A percentile compares a stretch with the other conserved stretches of the same genome.
Evolutionary conservation across 2,797 vertebrate genomes (phyloP).

Genomic region (Anas bahamensis): DNA sequence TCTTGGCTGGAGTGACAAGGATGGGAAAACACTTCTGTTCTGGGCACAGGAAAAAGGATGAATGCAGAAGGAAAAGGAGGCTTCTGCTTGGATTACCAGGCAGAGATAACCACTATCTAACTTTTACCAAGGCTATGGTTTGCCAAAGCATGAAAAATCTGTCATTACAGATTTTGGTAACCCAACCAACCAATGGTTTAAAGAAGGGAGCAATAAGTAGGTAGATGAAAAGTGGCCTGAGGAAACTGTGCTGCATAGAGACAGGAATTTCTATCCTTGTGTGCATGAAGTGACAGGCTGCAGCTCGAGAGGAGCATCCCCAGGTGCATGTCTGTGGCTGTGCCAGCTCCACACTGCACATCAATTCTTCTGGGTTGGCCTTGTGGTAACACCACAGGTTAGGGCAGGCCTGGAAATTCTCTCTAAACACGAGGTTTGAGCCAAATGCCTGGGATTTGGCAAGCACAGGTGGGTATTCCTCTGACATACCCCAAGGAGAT

Average conservation of each 20-base stretch:
- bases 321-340: accelerated
- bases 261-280: neutral
- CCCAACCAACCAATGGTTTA: neutral
- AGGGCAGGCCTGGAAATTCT: neutral
- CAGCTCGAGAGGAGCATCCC: neutral
- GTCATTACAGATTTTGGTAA: neutral
- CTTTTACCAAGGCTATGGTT: neutral
- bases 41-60: neutral
- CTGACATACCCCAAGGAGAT: neutral
- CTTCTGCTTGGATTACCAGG: no score
- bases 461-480: neutral
- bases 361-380: neutral
- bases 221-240: neutral
- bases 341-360: neutral
- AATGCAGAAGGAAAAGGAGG: neutral
- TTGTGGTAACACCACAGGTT: neutral
- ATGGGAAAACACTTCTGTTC: neutral
- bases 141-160: neutral
- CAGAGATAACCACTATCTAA: neutral
- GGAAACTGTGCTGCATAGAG: neutral
- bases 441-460: neutral
- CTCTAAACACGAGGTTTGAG: neutral
- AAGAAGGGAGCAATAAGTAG: neutral
- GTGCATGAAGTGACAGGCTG: neutral
- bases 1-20: neutral